Base-by-base conservation (phyloP, 2,113 vertebrate genomes). In the Phrynosoma blainvillii region DNA sequence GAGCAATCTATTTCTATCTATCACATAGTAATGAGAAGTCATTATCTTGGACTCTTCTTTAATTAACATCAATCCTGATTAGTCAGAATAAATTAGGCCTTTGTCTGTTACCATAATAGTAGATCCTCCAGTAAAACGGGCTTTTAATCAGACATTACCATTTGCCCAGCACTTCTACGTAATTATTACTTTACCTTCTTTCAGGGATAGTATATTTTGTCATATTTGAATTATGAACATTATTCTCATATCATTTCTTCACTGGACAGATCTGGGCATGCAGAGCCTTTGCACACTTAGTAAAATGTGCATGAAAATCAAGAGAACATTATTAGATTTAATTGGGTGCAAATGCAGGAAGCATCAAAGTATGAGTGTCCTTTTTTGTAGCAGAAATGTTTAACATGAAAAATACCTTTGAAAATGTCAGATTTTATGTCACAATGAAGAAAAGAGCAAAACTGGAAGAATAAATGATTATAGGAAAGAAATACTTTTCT, bases 21-120 rank as follows among this genome's bases (percentile, higher is more conserved):
- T 94, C 96, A 96, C 94, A 90, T 93, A 92, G 94, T 97, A 97
- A 97, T 97, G 95, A 96, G 96, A 97, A 97, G 95, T 96, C 95
- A 97, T 97, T 97, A 97, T 96, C 96, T 95, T 92, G 94, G 94
- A 96, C 94, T 96, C 94, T 85, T 96, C 94, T 96, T 96, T 97
- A 97, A 97, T 97, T 97, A 97, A 95, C 95, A 97, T 97, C 96
- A 96, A 96, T 96, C 93, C 94, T 96, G 95, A 96, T 97, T 96
- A 97, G 95, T 96, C 95, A 95, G 95, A 96, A 96, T 96, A 93
- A 96, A 96, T 96, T 96, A 96, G 87, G 66, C 73, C 92, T 96
- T 97, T 97, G 96, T 97, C 96, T 96, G 94, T 95, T 96, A 89
- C 94, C 90, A 94, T 84, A 94, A 94, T 86, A 94, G 91, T 96